These are phyloP conservation scores for Lutjanus erythropterus DNA, from an alignment of 2,113 vertebrate species.

Conservation along the genomic window DNA sequence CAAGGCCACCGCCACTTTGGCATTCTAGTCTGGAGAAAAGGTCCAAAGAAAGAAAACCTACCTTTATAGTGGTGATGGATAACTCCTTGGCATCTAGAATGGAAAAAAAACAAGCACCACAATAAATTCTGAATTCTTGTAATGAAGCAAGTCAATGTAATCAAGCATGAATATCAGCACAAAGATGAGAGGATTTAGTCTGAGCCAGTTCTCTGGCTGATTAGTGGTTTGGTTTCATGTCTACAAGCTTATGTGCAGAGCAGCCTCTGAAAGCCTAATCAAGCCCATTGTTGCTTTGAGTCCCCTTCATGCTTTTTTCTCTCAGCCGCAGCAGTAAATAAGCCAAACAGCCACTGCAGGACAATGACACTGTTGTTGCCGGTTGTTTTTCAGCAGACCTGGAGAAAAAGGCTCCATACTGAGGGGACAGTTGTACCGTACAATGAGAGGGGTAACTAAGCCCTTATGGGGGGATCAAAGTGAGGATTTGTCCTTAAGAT, in stretches of 20 bases:
- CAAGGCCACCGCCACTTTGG: neutral
- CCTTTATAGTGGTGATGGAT: constrained; percentile 88
- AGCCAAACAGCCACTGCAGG: constrained; percentile 53
- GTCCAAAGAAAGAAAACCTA: constrained; percentile 45
- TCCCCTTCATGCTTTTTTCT: constrained; percentile 57
- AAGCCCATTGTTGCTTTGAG: constrained; percentile 46
- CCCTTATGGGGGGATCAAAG: constrained; percentile 60
- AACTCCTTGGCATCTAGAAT: constrained; percentile 77
- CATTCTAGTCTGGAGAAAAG: neutral
- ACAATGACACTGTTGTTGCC: constrained; percentile 77
- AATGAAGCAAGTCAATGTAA: constrained; percentile 23
- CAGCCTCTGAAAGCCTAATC: constrained; percentile 53
- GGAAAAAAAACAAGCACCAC: constrained; percentile 39
- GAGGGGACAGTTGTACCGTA: constrained; percentile 14
- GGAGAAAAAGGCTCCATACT: constrained; percentile 26
- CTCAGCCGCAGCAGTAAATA: constrained; percentile 62
- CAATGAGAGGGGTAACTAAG: neutral
- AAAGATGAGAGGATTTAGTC: constrained; percentile 39
- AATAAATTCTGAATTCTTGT: constrained; percentile 26
- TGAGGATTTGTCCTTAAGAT: constrained; percentile 4
- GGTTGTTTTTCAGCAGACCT: constrained; percentile 51
- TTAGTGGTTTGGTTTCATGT: constrained; percentile 36
- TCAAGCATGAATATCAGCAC: constrained; percentile 28
- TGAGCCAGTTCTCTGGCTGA: constrained; percentile 26
- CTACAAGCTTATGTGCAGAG: constrained; percentile 18